These are phyloP conservation scores for Salpingus planirostris DNA, from an alignment of 2,888 invertebrate species.

Conservation along the genomic window DNA sequence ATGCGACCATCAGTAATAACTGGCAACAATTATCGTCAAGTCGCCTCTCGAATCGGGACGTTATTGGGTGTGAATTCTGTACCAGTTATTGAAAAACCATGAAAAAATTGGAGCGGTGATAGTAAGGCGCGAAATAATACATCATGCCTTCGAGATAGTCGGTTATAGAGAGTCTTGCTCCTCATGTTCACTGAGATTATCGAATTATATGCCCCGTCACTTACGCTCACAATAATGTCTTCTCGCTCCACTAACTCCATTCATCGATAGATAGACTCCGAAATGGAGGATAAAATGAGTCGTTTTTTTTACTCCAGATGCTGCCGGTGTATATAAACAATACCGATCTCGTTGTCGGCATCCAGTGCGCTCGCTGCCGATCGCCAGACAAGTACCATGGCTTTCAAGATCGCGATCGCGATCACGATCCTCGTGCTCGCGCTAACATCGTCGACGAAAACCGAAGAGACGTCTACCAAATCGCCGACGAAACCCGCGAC, in stretches of 20 bases:
- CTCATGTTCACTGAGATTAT: constrained; percentile 22
- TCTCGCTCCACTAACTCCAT: constrained; percentile 42
- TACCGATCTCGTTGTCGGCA: constrained; percentile 15
- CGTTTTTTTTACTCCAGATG: constrained; percentile 19
- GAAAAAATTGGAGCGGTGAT: constrained; percentile 23
- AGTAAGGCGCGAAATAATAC: constrained; percentile 16
- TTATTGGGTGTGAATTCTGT: constrained; percentile 13
- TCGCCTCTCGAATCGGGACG: no score
- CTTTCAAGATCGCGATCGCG: no score
- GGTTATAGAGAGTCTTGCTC: no score
- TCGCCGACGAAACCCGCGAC: neutral
- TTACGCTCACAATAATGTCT: constrained; percentile 36
- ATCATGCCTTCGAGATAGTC: no score
- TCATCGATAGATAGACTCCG: constrained; percentile 24
- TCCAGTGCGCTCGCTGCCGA: constrained; percentile 16
- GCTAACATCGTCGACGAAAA: no score
- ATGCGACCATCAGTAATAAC: no score
- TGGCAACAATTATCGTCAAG: no score
- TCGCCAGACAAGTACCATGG: no score
- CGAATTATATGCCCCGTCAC: constrained; percentile 31
- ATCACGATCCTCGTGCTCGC: no score
- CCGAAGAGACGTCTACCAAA: no score
- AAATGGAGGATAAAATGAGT: constrained; percentile 22
- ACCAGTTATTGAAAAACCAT: constrained; percentile 18
- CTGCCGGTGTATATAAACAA: constrained; percentile 25